Evolutionary conservation across 1,140 invertebrate species (phyloP), one percentile per base, ranked within the genome.

Genomic region (Bombus confusus): DNA sequence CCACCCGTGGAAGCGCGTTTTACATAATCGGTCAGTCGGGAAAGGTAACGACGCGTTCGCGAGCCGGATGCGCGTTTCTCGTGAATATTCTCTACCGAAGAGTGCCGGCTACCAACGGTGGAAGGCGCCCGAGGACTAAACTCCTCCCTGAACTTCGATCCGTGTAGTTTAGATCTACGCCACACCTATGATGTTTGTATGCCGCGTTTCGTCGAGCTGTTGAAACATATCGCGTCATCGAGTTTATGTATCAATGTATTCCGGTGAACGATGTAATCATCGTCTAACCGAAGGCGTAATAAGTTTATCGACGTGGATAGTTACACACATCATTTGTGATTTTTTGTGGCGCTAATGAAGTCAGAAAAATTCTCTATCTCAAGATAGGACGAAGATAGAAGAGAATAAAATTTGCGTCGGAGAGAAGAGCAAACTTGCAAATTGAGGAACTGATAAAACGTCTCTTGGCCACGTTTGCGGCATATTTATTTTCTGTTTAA

Each of bases 1-100:
- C 89, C 89, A 91, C 89, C 89, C 89, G 83, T 86, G 88, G 89
- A 81, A 88, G 76, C 88, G 69, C 80, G 80, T 78, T 91, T 91
- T 91, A 90, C 89, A 91, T 91, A 91, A 91, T 90, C 89, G 84
- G 80, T 84, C 89, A 64, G 78, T 85, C 62, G 72, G 78, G 84
- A 79, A 62, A 71, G 69, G 66, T 83, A 90, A 81, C 72, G 86
- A 90, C 77, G 72, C 80, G 52, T 75, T 69, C 66, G 85, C 86
- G 74, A 90, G 72, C 86, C 86, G 88, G 89, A 90, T 81, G 47
- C 69, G 62, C 81, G 79, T 73, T 68, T 89, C 68, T 66, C 59
- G 52, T 22, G 47, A 80, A 76, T 75, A 59, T 89, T 87, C 80
- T 72, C 59, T 22, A 8, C 8, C 57, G 4, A 62, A 59, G 13